Conservation (phyloP, 2,113 vertebrate genomes). For the Chionis minor region DNA sequence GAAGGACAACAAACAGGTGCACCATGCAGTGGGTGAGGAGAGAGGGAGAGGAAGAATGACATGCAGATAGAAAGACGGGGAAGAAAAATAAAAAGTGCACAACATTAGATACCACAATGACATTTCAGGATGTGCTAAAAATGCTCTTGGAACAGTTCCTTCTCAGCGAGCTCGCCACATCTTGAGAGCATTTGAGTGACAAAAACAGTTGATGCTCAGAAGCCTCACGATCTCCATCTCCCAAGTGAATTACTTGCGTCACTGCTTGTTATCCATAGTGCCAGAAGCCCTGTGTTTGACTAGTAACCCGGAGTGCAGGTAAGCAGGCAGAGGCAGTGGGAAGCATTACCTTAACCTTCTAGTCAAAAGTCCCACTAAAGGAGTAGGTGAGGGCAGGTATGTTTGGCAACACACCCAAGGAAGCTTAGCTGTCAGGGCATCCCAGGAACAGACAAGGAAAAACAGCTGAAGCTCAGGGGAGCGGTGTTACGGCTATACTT, state of each 20-base stretch:
- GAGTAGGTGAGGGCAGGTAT: conserved; percentile 17
- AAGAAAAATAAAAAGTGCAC: conserved; percentile 83
- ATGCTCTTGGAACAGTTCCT: conserved; percentile 65
- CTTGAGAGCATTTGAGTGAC: conserved; percentile 37
- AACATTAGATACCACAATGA: conserved; percentile 75
- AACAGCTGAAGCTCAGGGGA: conserved; percentile 48
- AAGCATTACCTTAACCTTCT: conserved; percentile 38
- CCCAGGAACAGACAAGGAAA: conserved; percentile 31
- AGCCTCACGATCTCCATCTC: conserved; percentile 34
- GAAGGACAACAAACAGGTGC: conserved; percentile 45
- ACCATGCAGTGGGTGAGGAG: conserved; percentile 83
- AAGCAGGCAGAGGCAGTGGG: conserved; percentile 65
- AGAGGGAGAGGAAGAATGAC: conserved; percentile 53
- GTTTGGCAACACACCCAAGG: conserved; percentile 1
- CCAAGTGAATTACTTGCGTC: conserved; percentile 19
- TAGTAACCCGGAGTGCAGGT: conserved; percentile 54
- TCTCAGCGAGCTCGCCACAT: conserved; percentile 39
- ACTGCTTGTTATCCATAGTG: conserved; percentile 1
- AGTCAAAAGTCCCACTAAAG: conserved; percentile 15
- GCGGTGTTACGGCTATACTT: neutral
- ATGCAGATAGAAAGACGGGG: conserved; percentile 70
- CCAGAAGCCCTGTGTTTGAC: conserved; percentile 19
- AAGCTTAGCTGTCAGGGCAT: conserved; percentile 47
- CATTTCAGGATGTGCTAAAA: conserved; percentile 68
- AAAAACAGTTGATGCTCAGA: conserved; percentile 39